Conservation (phyloP, 2,113 vertebrate species). For the Rhinoptilus africanus region DNA sequence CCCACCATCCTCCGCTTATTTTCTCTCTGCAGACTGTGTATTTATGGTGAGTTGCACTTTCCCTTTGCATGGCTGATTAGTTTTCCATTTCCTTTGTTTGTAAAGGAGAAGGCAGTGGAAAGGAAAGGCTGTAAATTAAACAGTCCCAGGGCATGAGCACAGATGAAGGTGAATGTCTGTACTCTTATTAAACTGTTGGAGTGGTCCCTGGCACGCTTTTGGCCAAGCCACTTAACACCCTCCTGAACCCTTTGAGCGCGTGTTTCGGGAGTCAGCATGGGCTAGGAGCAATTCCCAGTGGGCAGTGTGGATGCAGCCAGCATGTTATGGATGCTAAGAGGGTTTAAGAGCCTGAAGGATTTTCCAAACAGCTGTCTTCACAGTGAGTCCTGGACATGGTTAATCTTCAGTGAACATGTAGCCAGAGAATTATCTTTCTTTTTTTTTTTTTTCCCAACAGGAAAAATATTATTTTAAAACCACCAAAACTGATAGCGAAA, state of each 20-base stretch:
- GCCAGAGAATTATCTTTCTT: background rate
- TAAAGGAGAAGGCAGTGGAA: conserved; percentile 19
- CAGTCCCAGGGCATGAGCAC: background rate
- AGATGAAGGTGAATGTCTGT: background rate
- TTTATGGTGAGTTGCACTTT: conserved; percentile 26
- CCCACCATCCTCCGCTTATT: background rate
- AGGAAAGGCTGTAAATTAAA: conserved; percentile 3
- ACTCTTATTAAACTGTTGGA: background rate
- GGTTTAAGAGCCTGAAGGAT: conserved; percentile 43
- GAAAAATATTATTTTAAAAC: background rate
- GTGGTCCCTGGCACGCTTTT: background rate
- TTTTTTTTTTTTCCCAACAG: accelerated
- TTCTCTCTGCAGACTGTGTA: conserved; percentile 7
- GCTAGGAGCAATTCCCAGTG: conserved; percentile 16
- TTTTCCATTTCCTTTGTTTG: conserved; percentile 63
- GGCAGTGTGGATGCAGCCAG: conserved; percentile 20
- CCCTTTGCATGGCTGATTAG: background rate
- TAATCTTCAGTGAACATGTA: background rate
- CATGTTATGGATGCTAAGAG: conserved; percentile 45
- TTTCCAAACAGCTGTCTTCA: conserved; percentile 60
- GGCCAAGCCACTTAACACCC: background rate
- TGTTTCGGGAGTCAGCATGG: background rate
- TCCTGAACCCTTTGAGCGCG: background rate
- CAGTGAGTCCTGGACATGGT: conserved; percentile 14
- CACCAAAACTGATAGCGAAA: background rate